These are phyloP conservation scores for Eudyptes chrysolophus DNA, from an alignment of 2,113 vertebrate genomes.

Conservation along the genomic window DNA sequence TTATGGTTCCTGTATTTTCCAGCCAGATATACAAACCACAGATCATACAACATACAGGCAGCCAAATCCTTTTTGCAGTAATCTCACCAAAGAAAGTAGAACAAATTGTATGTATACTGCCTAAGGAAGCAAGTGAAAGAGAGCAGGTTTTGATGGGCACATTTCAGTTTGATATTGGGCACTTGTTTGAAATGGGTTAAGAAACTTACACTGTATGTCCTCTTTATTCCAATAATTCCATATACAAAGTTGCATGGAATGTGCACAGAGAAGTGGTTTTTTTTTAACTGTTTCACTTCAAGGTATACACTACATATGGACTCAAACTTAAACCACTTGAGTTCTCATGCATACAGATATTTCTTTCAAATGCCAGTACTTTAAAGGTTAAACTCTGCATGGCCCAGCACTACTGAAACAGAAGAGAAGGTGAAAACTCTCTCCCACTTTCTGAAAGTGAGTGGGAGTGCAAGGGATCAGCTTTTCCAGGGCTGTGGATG, in stretches of 20 bases:
- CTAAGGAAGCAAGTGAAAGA: not conserved
- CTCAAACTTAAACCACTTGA: not conserved
- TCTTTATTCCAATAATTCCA: not conserved
- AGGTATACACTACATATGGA: not conserved
- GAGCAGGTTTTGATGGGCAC: not conserved
- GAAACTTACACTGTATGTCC: not conserved
- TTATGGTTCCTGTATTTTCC: not conserved
- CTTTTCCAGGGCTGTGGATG: not conserved
- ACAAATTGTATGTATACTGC: not conserved
- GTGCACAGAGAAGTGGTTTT: not conserved
- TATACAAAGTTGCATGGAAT: not conserved
- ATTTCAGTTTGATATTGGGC: not conserved
- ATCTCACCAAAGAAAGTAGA: not conserved
- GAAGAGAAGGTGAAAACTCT: not conserved
- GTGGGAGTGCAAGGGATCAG: not conserved
- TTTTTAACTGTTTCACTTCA: not conserved
- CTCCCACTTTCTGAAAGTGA: not conserved
- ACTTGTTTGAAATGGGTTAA: not conserved
- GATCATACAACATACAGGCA: not conserved
- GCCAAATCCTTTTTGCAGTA: not conserved
- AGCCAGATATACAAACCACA: not conserved
- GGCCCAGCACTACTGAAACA: not conserved
- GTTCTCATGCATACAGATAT: not conserved
- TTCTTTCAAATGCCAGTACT: not conserved
- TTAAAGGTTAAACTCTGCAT: not conserved